Base-by-base conservation (phyloP, 2,113 vertebrate species). In the Pituophis catenifer region DNA sequence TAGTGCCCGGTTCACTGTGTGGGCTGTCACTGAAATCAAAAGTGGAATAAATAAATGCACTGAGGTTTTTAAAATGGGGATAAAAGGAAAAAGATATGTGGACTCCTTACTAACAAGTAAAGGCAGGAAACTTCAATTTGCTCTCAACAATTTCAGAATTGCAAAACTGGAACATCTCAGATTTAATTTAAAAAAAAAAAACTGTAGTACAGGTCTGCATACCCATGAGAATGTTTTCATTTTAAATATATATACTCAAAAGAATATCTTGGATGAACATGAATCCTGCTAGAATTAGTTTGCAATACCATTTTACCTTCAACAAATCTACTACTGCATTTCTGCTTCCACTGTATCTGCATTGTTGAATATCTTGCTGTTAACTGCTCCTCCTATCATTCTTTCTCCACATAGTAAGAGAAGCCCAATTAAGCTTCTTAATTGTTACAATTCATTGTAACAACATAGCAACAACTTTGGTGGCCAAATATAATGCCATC, bases 1-100 rank as follows among this genome's bases (percentile, higher is more conserved):
- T 99, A 94, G 99, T 98, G 93, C 99, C 99, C 1, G 99, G 99
- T 97, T 99, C 99, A 8, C 99, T 99, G 98, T 99, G 99, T 0
- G 99, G 99, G 95, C 99, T 99, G 97, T 99, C 99, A 59, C 99
- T 99, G 97, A 1, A 97, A 93, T 2, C n/a, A 94, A 95, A 96
- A 50, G 87, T 23, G 89, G 55, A 93, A 90, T 33, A 44, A 90
- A 70, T 21, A 87, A 85, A 93, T 29, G 48, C 9, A 62, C 2
- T 12, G n/a, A 48, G 21, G 6, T 58, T 53, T 85, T 38, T 44
- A 86, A 8, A 92, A 62, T 58, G 0, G 2, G 0, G 75, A 19
- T 44, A 81, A 44, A 4, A 2, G 88, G 65, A 23, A 44, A 23
- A 53, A 86, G 89, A 19, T 38, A 8, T 57, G 6, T 91, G 29